phyloP scores from a whole-genome alignment of 2,888 invertebrate species.

The Schrankia costaestrigalis region DNA sequence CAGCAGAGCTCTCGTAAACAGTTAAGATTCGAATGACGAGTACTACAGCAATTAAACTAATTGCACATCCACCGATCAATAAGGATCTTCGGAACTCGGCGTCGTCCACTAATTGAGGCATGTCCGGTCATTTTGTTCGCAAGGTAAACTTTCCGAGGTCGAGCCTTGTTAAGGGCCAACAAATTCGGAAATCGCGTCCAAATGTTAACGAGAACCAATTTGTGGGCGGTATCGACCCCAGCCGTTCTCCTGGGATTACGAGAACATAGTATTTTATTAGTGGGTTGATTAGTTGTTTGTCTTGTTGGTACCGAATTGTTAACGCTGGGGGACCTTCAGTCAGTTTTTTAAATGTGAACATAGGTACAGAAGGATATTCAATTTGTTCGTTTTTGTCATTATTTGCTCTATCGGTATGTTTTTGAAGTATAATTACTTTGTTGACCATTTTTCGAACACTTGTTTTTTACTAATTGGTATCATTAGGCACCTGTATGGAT shows the following conservation, averaged over 20 bases:
- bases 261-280: constrained; percentile 56
- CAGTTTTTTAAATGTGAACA: constrained; percentile 20
- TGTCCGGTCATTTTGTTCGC: constrained; percentile 67
- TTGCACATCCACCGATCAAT: constrained; percentile 38
- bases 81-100: constrained; percentile 39
- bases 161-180: constrained; percentile 65
- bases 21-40: constrained; percentile 12
- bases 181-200: constrained; percentile 72
- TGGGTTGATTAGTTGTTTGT: constrained; percentile 62
- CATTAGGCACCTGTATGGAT: no score
- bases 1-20: not conserved
- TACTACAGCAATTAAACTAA: constrained; percentile 26
- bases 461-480: no score
- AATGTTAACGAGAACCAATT: constrained; percentile 76
- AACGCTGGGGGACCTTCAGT: constrained; percentile 10
- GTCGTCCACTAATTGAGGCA: constrained; percentile 65
- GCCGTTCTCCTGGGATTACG: constrained; percentile 40
- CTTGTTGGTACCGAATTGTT: constrained; percentile 32
- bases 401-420: not conserved
- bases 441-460: no score
- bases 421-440: no score
- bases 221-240: constrained; percentile 52
- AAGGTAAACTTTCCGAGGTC: constrained; percentile 57
- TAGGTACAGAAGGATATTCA: constrained; percentile 10
- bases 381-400: constrained; percentile 6